These are phyloP conservation scores for Heliconius nattereri DNA, from an alignment of 1,140 invertebrate species.

Conservation along the genomic window DNA sequence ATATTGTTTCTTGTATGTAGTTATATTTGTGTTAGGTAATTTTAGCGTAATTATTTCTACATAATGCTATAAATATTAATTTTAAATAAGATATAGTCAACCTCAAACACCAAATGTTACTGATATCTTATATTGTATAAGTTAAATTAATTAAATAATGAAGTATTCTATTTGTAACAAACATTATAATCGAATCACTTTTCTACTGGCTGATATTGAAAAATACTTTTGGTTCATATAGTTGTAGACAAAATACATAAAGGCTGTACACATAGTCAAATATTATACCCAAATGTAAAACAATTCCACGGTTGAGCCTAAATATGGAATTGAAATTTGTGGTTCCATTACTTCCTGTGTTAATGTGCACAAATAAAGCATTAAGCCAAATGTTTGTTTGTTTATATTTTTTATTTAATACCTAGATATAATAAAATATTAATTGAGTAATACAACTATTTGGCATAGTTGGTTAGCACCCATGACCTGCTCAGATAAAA, in stretches of 20 bases:
- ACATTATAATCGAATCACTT: slow-evolving; percentile 29
- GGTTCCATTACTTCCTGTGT: slow-evolving; percentile 50
- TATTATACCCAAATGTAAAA: slow-evolving; percentile 33
- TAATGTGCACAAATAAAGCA: slow-evolving; percentile 68
- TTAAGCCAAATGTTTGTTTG: slow-evolving; percentile 43
- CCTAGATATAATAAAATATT: neutral
- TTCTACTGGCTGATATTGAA: slow-evolving; percentile 36
- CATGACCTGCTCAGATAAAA: no score
- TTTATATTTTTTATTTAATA: slow-evolving; percentile 40
- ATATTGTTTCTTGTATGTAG: slow-evolving; percentile 6
- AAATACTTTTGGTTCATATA: slow-evolving; percentile 29
- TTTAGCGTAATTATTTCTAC: neutral
- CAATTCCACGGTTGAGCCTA: slow-evolving; percentile 39
- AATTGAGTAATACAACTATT: no score
- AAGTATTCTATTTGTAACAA: slow-evolving; percentile 25
- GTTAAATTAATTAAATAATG: slow-evolving; percentile 16
- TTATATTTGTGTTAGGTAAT: neutral
- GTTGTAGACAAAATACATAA: slow-evolving; percentile 32
- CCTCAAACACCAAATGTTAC: slow-evolving; percentile 28
- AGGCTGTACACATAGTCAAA: slow-evolving; percentile 36
- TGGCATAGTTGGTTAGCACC: no score
- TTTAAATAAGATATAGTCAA: slow-evolving; percentile 13
- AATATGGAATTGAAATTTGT: slow-evolving; percentile 60
- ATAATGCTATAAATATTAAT: neutral
- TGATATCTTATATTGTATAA: slow-evolving; percentile 5